Percentiles rank a stretch among this genome's conserved stretches.
phyloP scores from a whole-genome alignment of 2,888 invertebrate species.

The Phrixothrix hirtus region DNA sequence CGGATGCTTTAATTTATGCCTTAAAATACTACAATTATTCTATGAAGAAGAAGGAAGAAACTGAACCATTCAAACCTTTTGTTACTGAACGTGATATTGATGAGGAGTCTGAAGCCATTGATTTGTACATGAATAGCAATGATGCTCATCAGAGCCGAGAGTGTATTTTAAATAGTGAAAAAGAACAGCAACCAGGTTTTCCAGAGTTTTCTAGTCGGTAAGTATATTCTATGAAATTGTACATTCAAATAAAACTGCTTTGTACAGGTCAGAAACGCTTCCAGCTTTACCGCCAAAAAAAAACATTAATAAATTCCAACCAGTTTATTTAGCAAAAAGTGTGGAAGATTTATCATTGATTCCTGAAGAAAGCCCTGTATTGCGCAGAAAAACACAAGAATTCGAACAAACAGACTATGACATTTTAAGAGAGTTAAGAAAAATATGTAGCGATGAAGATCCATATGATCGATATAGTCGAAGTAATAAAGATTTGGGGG shows the following conservation, averaged over 20 bases:
- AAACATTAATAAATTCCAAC: slow-evolving; percentile 36
- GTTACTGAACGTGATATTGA: slow-evolving; percentile 80
- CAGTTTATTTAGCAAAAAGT: slow-evolving; percentile 51
- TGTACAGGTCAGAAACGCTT: slow-evolving; percentile 60
- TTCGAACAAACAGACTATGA: slow-evolving; percentile 70
- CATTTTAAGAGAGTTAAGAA: slow-evolving; percentile 70
- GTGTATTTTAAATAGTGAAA: slow-evolving; percentile 4
- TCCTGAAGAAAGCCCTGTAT: slow-evolving; percentile 59
- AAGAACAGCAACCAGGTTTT: slow-evolving; percentile 11
- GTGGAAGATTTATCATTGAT: slow-evolving; percentile 53
- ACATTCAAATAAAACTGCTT: neutral
- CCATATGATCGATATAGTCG: slow-evolving; percentile 80
- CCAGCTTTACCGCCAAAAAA: slow-evolving; percentile 60
- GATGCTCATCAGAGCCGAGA: slow-evolving; percentile 70
- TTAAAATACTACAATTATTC: slow-evolving; percentile 89
- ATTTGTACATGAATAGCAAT: slow-evolving; percentile 73
- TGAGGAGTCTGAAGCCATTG: slow-evolving; percentile 82
- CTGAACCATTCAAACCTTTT: slow-evolving; percentile 71
- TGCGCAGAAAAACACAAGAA: slow-evolving; percentile 55
- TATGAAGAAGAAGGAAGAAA: slow-evolving; percentile 76
- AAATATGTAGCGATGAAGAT: slow-evolving; percentile 81
- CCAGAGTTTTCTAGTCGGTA: slow-evolving; percentile 33
- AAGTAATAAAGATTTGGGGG: slow-evolving; percentile 80
- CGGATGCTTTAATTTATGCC: slow-evolving; percentile 87
- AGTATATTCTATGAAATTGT: slow-evolving; percentile 24